phyloP scores from a whole-genome alignment of 64 coral and sea anemone genomes.

The Dendronephthya gigantea region DNA sequence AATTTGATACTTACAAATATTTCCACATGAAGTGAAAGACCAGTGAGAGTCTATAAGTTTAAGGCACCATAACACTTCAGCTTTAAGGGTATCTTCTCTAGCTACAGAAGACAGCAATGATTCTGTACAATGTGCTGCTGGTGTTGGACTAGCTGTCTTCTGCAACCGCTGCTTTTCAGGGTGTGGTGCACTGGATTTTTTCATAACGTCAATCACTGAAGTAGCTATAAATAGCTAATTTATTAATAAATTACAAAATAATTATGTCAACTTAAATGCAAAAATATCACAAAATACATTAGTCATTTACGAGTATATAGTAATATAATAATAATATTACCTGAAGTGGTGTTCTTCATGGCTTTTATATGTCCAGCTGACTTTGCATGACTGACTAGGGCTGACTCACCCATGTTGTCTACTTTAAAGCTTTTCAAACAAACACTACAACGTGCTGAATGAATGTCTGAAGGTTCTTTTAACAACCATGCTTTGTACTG shows the following conservation, averaged over 20 bases:
- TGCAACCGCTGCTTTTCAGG: too few species aligned
- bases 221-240: too few species aligned
- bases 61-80: conserved; percentile 17
- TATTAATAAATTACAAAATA: too few species aligned
- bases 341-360: too few species aligned
- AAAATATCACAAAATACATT: too few species aligned
- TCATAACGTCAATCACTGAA: too few species aligned
- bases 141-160: too few species aligned
- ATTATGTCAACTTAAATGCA: too few species aligned
- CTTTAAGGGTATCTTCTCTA: background rate
- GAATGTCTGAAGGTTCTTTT: conserved; percentile 11
- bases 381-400: background rate
- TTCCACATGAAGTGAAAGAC: background rate
- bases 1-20: background rate
- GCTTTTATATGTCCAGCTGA: background rate
- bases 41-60: conserved; percentile 15
- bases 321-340: too few species aligned
- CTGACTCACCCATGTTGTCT: conserved; percentile 10
- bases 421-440: conserved; percentile 13
- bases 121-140: too few species aligned
- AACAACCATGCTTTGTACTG: conserved; percentile 11
- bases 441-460: background rate
- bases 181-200: conserved; percentile 23
- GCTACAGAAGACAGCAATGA: background rate
- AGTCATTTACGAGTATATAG: too few species aligned